phyloP scores from a whole-genome alignment of 2,888 invertebrate species.

The Drosophila parthenogenetica region DNA sequence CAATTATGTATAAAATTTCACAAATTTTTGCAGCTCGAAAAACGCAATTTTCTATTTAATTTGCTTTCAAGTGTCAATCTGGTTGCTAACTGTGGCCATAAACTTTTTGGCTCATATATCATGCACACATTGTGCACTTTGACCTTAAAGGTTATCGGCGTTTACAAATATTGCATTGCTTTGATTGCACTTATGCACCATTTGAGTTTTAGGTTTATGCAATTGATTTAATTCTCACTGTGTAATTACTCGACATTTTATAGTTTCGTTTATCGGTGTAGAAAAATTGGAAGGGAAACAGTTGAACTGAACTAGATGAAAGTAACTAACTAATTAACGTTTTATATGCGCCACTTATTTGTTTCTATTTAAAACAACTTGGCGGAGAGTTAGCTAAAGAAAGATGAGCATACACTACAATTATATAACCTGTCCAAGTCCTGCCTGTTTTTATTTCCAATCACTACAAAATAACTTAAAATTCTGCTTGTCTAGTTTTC shows the following conservation, averaged over 20 bases:
- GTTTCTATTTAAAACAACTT: too few relatives aligned
- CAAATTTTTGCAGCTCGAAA: slow-evolving; percentile 65
- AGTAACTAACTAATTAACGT: too few relatives aligned
- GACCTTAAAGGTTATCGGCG: slow-evolving; percentile 61
- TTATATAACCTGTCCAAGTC: too few relatives aligned
- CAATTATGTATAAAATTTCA: slow-evolving; percentile 83
- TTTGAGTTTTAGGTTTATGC: slow-evolving; percentile 74
- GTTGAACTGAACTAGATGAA: too few relatives aligned
- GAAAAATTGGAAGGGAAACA: background rate
- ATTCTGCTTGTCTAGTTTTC: too few relatives aligned
- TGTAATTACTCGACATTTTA: slow-evolving; percentile 30
- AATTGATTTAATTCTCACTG: slow-evolving; percentile 73
- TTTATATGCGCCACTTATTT: too few relatives aligned
- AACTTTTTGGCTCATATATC: slow-evolving; percentile 34
- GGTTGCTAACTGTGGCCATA: slow-evolving; percentile 55
- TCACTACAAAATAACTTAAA: too few relatives aligned
- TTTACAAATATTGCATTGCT: slow-evolving; percentile 61
- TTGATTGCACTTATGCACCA: slow-evolving; percentile 75
- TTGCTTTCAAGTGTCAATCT: slow-evolving; percentile 69
- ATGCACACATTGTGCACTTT: slow-evolving; percentile 55
- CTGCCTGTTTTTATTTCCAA: too few relatives aligned
- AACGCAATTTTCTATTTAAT: slow-evolving; percentile 78
- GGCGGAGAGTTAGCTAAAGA: too few relatives aligned
- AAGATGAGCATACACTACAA: too few relatives aligned
- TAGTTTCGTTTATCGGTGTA: slow-evolving; percentile 6